Evolutionary conservation across 2,113 vertebrate genomes (phyloP), one percentile per base, ranked within the genome.

Genomic region (Leiothrix lutea): DNA sequence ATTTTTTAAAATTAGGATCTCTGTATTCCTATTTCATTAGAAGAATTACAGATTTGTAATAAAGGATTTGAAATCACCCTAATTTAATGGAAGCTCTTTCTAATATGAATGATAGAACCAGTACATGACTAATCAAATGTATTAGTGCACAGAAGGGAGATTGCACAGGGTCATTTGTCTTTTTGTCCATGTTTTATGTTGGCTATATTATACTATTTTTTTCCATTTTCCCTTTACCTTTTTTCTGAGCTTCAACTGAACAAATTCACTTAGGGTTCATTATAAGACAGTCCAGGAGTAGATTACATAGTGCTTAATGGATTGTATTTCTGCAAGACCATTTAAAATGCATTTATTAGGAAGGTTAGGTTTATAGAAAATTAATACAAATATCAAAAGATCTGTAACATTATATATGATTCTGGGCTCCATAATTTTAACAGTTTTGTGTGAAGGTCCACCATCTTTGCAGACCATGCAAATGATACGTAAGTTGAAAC

Each of bases 211-310:
- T 65, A 66, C 62, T 70, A 35, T 72, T 80, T 87, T 73, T 75
- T 75, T 31, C 28, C 28, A 12, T 89, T 94, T 93, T 78, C 21
- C 26, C 28, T 92, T 82, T 86, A 90, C 66, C 38, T 92, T 86
- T 70, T 70, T 90, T 64, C 80, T 84, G 70, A 64, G 35, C 40
- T 86, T 90, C 62, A 75, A 64, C 60, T 65, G 82, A 79, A 61
- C 72, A 94, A 94, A 97, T 96, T 80, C 62, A 95, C 67, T 97
- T 96, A 92, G 36, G n/a, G 75, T 75, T 94, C 93, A 92, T 95
- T 94, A 62, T 47, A 61, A 75, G 48, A 94, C 0, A 5, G 79
- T 69, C 80, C 65, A 79, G 70, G 83, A 93, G 78, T 92, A 91
- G 92, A 94, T 91, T 91, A 91, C 79, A 54, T 7, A 50, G 73